Base-by-base conservation (phyloP, 2,113 vertebrate species). In the Mobula hypostoma region DNA sequence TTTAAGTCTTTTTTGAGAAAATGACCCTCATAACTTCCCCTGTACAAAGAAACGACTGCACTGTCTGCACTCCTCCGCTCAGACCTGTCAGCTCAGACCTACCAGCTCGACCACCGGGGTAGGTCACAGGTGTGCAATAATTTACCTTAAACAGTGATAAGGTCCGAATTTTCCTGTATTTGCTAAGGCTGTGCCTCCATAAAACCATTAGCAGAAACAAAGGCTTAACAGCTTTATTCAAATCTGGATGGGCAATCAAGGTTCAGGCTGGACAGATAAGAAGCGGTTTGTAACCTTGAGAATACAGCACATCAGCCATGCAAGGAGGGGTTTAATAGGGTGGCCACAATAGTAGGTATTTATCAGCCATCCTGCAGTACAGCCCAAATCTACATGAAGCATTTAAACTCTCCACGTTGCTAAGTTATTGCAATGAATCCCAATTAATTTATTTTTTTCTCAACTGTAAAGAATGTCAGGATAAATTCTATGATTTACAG, bases 121-220 rank as follows among this genome's bases (percentile, higher is more conserved):
- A 72, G 91, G 32, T 40, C 91, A 93, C 91, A 93, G 91, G 91
- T 93, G 91, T 93, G 74, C 91, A 40, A 74, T 56, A 74, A 93
- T 93, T 56, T 93, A 93, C 48, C 36, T 93, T 63, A 40, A 74
- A 48, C 40, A 56, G 91, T 74, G 91, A 76, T 93, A 93, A 93
- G 68, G 32, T 15, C 36, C 19, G 21, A 93, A 93, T 93, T 93
- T 74, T 74, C 91, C 24, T 76, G 36, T 93, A 40, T 93, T 93
- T 93, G 24, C 91, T 40, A 74, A 56, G 36, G 32, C 27, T 29
- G 66, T 74, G 91, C 70, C 91, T 72, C 91, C 91, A 93, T 93
- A 93, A 93, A 93, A 74, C 91, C 91, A 93, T 93, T 93, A 93
- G 21, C 91, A 48, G 91, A 93, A 24, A 93, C 91, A 93, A 93